Base-by-base conservation (phyloP, 2,888 invertebrate species). In the Temnothorax unifasciatus region DNA sequence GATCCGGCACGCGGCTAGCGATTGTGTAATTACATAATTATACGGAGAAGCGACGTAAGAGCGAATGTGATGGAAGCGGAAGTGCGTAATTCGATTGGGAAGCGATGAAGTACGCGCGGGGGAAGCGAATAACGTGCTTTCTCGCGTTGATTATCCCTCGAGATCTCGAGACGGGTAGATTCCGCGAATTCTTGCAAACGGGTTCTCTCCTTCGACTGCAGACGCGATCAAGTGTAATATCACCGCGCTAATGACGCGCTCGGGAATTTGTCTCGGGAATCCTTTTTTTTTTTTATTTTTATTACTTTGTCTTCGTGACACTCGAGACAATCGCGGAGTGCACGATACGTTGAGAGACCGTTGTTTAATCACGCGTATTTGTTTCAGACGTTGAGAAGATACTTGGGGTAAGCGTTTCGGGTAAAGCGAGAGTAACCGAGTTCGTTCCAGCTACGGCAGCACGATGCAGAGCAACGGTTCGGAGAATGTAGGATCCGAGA, bases 401-500 rank as follows among this genome's bases (percentile, higher is more conserved):
- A n/a, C 25, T 47, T 41, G 38, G 15, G n/a, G n/a, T 64, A n/a
- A n/a, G 3, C 29, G 54, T 74, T 82, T 75, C 6, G 13, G 13
- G 25, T 68, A 38, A 29, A 29, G n/a, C 25, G n/a, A 54, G 11
- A 64, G 75, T 21, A 44, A 76, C 13, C 15, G 63, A 75, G 8
- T 44, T 44, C n/a, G 44, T n/a, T 34, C 13, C 38, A 63, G 66
- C n/a, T 59, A 47, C 71, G 18, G 18, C 52, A 82, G 68, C 68
- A 88, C 69, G 82, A 95, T 95, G 95, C 95, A 95, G 92, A 94
- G 92, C 92, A 95, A 95, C 94, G 94, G 95, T 84, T 90, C 93
- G 88, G 95, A 95, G 89, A 91, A 91, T 91, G 92, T 93, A 85
- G 92, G 91, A 82, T 73, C 93, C 50, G 95, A 95, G 91, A 94